phyloP scores from a whole-genome alignment of 2,113 vertebrate genomes.

The Colinus virginianus region DNA sequence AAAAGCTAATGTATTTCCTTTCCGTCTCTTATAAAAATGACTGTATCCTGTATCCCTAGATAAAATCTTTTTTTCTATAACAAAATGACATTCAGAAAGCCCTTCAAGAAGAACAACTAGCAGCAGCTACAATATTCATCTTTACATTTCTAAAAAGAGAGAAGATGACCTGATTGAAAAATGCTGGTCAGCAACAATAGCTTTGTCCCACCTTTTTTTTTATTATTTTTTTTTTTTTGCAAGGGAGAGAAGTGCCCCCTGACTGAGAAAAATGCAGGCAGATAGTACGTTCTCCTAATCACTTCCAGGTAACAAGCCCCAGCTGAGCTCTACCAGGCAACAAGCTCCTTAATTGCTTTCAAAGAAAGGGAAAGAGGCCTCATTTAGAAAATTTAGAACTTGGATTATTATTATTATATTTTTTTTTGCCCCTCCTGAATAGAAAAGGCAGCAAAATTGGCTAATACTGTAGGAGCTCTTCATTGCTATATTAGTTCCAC shows the following conservation, averaged over 20 bases:
- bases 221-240: not conserved
- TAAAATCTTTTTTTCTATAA: slow-evolving; percentile 6
- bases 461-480: slow-evolving; percentile 19
- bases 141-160: slow-evolving; percentile 29
- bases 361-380: slow-evolving; percentile 33
- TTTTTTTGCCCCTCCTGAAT: not conserved
- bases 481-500: not conserved
- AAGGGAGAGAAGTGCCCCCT: slow-evolving; percentile 22
- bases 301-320: slow-evolving; percentile 38
- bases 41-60: not conserved
- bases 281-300: slow-evolving; percentile 37
- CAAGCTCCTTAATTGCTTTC: slow-evolving; percentile 18
- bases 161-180: slow-evolving; percentile 60
- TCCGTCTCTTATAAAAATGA: slow-evolving; percentile 9
- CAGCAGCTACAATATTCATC: slow-evolving; percentile 40
- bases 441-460: slow-evolving; percentile 27
- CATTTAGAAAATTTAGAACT: slow-evolving; percentile 22
- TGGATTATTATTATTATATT: no score
- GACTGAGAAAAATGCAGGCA: slow-evolving; percentile 41
- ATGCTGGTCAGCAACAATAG: slow-evolving; percentile 44
- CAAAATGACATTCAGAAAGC: slow-evolving; percentile 48
- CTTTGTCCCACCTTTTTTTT: slow-evolving; percentile 25
- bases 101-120: slow-evolving; percentile 51
- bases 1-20: slow-evolving; percentile 37
- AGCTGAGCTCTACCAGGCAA: slow-evolving; percentile 48